Conservation (phyloP, 35 echinoderm and acorn worm species). For the Apostichopus parvimensis region DNA sequence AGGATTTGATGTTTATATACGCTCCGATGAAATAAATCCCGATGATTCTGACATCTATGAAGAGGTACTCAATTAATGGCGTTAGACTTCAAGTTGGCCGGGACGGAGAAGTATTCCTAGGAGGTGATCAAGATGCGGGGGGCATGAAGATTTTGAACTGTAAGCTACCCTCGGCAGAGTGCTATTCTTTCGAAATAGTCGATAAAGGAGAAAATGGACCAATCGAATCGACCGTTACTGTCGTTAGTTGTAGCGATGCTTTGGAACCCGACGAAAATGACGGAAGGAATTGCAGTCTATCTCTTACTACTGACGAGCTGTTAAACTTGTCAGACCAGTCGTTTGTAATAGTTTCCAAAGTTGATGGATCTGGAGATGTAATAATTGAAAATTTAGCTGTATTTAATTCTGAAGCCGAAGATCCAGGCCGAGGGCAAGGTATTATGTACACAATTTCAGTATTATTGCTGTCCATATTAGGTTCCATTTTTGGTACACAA, state of each 20-base stretch:
- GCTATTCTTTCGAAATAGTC: background rate
- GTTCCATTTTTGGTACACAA: no score
- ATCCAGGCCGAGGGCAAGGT: background rate
- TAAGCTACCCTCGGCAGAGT: slow-evolving; percentile 24
- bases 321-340: background rate
- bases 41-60: slow-evolving; percentile 5
- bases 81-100: background rate
- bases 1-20: background rate
- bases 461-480: background rate
- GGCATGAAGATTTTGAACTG: background rate
- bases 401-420: background rate
- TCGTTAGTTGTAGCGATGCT: slow-evolving; percentile 15
- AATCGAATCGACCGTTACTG: background rate
- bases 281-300: background rate
- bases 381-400: slow-evolving; percentile 13
- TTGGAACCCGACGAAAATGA: background rate
- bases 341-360: slow-evolving; percentile 30
- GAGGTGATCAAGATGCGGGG: background rate
- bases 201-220: slow-evolving; percentile 2
- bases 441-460: background rate
- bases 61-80: background rate
- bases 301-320: background rate
- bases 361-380: slow-evolving; percentile 27
- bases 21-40: background rate
- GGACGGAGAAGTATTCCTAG: background rate